A percentile compares a stretch with the other conserved stretches of the same genome.
Evolutionary conservation across 2,113 vertebrate genomes (phyloP).

Genomic region (Leuciscus idus): DNA sequence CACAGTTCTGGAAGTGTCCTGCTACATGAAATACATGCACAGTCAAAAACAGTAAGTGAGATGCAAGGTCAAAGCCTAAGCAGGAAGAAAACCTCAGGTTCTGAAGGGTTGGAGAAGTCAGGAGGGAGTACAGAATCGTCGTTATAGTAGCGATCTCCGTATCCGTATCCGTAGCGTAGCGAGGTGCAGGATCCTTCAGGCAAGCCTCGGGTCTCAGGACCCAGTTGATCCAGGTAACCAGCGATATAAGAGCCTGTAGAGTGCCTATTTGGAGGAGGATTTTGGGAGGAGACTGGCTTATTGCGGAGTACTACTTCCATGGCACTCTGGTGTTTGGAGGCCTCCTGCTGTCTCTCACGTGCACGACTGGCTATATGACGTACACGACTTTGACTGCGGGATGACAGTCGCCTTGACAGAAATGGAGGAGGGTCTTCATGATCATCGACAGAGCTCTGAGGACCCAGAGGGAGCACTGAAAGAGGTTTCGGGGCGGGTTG

Average conservation of each 20-base stretch:
- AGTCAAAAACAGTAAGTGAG: conserved; percentile 55
- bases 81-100: conserved; percentile 95
- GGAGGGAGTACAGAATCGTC: conserved; percentile 72
- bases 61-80: conserved; percentile 83
- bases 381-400: conserved; percentile 94
- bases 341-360: conserved; percentile 90
- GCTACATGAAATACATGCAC: conserved; percentile 70
- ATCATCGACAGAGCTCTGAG: conserved; percentile 58
- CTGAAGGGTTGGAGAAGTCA: conserved; percentile 75
- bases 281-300: conserved; percentile 72
- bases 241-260: conserved; percentile 94
- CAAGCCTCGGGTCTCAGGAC: conserved; percentile 81
- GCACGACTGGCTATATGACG: conserved; percentile 94
- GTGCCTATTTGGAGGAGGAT: conserved; percentile 80
- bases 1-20: conserved; percentile 48
- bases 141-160: conserved; percentile 72
- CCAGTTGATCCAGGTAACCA: conserved; percentile 81
- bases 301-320: conserved; percentile 82
- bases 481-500: conserved; percentile 34
- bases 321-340: conserved; percentile 74
- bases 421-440: conserved; percentile 77
- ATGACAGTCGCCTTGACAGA: conserved; percentile 88
- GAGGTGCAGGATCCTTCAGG: conserved; percentile 87
- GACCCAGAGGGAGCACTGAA: conserved; percentile 40
- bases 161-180: conserved; percentile 70